Base-by-base conservation (phyloP, 2,888 invertebrate species). In the Polylopha cassiicola region DNA sequence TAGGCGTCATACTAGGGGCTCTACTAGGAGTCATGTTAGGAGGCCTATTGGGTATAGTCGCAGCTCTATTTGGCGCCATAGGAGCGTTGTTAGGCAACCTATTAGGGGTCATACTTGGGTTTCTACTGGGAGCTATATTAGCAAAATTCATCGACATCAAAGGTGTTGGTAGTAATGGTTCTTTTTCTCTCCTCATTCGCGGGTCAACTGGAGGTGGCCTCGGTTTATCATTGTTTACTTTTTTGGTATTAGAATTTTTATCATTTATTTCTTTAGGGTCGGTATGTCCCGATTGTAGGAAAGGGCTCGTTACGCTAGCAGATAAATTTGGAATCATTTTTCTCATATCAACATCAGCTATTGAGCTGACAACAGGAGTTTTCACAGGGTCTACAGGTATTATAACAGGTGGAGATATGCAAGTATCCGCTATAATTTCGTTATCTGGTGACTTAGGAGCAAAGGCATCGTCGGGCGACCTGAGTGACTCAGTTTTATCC, bases 371-470 rank as follows among this genome's bases (percentile, higher is more conserved):
- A 10, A 51, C 39, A 8, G 48, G 18, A 3, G 56, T 39, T 50
- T 75, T 69, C 1, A 79, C 54, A n/a, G 79, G 79, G 46, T 84
- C 81, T 14, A 44, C 61, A 1, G 84, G 82, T 55, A 81, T 84
- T 41, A 84, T 74, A 9, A 82, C 61, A n/a, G 84, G 82, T 20
- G 66, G 52, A 20, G 56, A 55, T 23, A 48, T 53, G 16, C 45
- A 60, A 2, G 51, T 43, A 47, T 63, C 60, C 34, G 46, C 51
- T 10, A 53, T 55, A 8, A 65, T 61, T 13, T 76, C 74, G 29
- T 61, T 51, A 45, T 84, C 84, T 8, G 82, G 84, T 7, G 85
- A 84, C 54, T 76, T 73, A 2, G 85, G 82, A 14, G 69, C 81
- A 3, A 79, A 63, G 51, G 73, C 48, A 43, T 73, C 70, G 42